Evolutionary conservation across 2,888 invertebrate species (phyloP).

Genomic region (Amblyteles armatorius): DNA sequence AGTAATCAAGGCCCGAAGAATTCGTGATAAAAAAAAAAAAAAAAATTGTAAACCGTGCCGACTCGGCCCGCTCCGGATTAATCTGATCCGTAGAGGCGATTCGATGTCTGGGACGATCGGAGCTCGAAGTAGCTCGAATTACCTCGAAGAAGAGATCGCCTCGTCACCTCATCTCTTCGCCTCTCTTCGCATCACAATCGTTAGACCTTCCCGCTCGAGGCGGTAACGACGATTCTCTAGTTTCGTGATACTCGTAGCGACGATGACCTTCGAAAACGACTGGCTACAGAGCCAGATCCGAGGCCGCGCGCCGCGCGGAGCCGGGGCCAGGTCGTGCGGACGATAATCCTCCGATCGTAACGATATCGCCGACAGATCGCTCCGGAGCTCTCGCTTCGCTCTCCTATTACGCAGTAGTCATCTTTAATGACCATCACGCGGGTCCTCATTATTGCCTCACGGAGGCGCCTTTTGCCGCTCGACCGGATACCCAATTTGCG

Average conservation of each 20-base stretch:
- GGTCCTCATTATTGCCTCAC: slow-evolving; percentile 29
- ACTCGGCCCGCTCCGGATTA: too few species aligned
- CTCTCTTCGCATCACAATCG: neutral
- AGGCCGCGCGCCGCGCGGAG: neutral
- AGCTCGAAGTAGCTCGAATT: neutral
- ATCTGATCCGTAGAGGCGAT: neutral
- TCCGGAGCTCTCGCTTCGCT: neutral
- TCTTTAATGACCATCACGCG: slow-evolving; percentile 18
- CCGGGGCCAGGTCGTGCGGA: slow-evolving; percentile 20
- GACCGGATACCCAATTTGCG: slow-evolving; percentile 15
- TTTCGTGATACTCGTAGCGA: slow-evolving; percentile 4
- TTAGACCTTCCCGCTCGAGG: neutral
- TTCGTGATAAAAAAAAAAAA: neutral
- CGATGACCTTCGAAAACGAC: slow-evolving; percentile 29
- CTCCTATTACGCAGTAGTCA: slow-evolving; percentile 37
- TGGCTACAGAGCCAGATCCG: slow-evolving; percentile 7
- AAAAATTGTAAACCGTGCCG: neutral
- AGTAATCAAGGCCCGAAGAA: neutral
- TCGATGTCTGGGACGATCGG: neutral
- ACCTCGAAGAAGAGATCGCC: neutral
- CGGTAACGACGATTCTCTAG: neutral
- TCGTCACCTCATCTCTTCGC: neutral
- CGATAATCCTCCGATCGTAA: slow-evolving; percentile 23
- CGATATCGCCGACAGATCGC: slow-evolving; percentile 22
- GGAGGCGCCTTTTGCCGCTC: slow-evolving; percentile 14